Evolutionary conservation across 2,888 invertebrate genomes (phyloP), one percentile per base, ranked within the genome.

Genomic region (Leptopilina drosophilae): DNA sequence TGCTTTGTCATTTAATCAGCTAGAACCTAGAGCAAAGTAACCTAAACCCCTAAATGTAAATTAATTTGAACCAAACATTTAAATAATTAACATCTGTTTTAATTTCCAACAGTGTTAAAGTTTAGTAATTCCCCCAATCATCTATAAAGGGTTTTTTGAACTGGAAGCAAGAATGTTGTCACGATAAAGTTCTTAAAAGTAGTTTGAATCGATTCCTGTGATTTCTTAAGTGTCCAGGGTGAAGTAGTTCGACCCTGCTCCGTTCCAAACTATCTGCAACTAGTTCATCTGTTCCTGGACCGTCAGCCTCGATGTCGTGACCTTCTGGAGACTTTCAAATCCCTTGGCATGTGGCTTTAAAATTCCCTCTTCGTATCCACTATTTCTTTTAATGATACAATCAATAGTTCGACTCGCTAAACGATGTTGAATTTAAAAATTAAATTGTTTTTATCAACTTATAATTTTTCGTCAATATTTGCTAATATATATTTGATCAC

Each of bases 271-370:
- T 86, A 84, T 84, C 83, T 85, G 79, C 81, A 85, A 87, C 85
- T 85, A 85, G 85, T 84, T 85, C 84, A 84, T 85, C 82, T 81
- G 79, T 79, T 77, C 64, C 78, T 85, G 85, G 82, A 85, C 82
- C 85, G 82, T 83, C 86, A 85, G 84, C 83, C 73, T 77, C 84
- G 83, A 83, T 81, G 81, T 85, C 82, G 81, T 87, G 86, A 87
- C 86, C 87, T 88, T 87, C 85, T 84, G 26, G 77, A 84, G 81
- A 85, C 82, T 85, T 85, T 87, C 82, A 78, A 81, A 79, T 81
- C 80, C 79, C 83, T 75, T 73, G 73, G 56, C 73, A 69, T 69
- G 66, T 65, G 69, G 62, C 64, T 64, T 76, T 73, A 56, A 42
- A 80, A 56, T 78, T 79, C 46, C 67, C 76, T 75, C 64, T 11